Evolutionary conservation across 2,888 invertebrate genomes (phyloP).

Genomic region (Trichopria drosophilae): DNA sequence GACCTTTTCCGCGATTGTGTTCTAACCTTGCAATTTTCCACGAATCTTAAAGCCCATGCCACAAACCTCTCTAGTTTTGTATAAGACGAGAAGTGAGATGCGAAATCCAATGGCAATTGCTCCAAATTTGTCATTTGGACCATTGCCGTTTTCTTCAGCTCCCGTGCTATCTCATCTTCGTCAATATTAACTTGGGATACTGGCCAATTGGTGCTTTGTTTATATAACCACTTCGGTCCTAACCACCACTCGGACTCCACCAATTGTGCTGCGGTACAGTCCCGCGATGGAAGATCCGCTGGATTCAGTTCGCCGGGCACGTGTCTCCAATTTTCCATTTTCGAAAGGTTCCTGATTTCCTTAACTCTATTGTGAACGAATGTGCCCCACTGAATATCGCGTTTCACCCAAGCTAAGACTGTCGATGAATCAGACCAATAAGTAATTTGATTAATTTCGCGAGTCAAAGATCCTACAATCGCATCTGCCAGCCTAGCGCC

Average conservation of each 20-base stretch:
- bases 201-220: not conserved
- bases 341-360: constrained; percentile 45
- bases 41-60: constrained; percentile 6
- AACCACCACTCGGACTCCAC: constrained; percentile 10
- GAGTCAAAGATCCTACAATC: constrained; percentile 4
- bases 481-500: constrained; percentile 32
- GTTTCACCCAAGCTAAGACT: constrained; percentile 37
- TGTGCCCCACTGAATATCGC: constrained; percentile 35
- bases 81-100: constrained; percentile 1
- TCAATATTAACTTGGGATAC: not conserved
- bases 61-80: constrained; percentile 4
- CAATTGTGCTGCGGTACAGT: not conserved
- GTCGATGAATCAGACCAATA: constrained; percentile 43
- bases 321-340: no score
- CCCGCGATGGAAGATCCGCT: constrained; percentile 40
- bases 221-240: no score
- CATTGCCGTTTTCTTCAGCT: not conserved
- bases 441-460: constrained; percentile 16
- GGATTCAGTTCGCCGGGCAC: no score
- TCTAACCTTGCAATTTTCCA: no score
- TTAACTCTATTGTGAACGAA: constrained; percentile 41
- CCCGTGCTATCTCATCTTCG: not conserved
- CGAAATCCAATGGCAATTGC: not conserved
- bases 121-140: not conserved
- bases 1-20: no score